Evolutionary conservation across 2,113 vertebrate species (phyloP).

Genomic region (Pipra filicauda): DNA sequence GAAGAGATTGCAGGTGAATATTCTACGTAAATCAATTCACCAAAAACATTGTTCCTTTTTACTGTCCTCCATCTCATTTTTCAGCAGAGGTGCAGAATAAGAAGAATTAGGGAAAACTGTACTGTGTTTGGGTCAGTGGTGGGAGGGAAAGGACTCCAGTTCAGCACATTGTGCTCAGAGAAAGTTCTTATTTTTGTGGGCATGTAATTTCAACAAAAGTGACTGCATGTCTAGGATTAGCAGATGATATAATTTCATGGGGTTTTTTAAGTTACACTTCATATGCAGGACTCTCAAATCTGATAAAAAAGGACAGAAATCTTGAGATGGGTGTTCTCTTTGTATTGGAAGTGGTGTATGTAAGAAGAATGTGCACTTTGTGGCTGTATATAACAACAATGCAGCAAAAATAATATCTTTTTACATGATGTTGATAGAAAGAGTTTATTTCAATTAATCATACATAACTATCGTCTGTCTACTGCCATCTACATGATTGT

Average conservation of each 20-base stretch:
- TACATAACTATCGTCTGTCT: background rate
- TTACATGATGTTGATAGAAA: background rate
- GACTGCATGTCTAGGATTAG: background rate
- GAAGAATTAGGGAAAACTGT: background rate
- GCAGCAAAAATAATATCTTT: background rate
- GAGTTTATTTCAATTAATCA: background rate
- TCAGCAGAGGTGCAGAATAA: background rate
- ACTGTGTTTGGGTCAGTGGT: background rate
- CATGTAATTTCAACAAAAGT: background rate
- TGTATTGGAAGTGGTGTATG: rapidly evolving
- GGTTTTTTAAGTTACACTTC: background rate
- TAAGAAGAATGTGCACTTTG: background rate
- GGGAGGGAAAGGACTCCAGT: background rate
- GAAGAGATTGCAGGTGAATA: background rate
- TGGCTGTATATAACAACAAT: background rate
- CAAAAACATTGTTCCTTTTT: background rate
- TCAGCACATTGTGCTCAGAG: background rate
- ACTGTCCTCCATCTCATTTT: background rate
- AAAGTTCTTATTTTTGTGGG: background rate
- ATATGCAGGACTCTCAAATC: background rate
- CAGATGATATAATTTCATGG: background rate
- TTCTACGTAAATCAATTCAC: background rate
- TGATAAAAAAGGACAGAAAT: background rate
- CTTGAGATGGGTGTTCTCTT: background rate
- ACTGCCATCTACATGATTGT: rapidly evolving